Percentiles rank a stretch among this genome's conserved stretches.
phyloP scores from a whole-genome alignment of 2,113 vertebrate species.

The Mesembrinibis cayennensis region DNA sequence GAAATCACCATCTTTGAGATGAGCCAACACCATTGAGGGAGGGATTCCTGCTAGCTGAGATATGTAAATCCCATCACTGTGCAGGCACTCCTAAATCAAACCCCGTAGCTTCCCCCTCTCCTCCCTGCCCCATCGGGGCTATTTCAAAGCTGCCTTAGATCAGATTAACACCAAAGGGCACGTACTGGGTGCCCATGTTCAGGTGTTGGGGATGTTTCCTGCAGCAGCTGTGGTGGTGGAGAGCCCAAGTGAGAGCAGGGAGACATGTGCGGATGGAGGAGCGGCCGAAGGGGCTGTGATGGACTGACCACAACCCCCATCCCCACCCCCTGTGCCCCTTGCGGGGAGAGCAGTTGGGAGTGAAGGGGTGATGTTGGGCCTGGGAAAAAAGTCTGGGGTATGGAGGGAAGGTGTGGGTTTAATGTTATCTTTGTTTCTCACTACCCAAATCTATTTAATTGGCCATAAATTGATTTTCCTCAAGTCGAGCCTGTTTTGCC shows the following conservation, averaged over 20 bases:
- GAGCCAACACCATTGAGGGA: too few relatives aligned
- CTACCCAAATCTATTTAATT: background rate
- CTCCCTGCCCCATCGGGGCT: too few relatives aligned
- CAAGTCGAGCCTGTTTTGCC: background rate
- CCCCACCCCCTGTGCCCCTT: background rate
- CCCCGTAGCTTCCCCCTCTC: too few relatives aligned
- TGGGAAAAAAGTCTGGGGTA: background rate
- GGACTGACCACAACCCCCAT: accelerated
- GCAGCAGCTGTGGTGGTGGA: background rate
- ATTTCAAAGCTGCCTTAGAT: background rate
- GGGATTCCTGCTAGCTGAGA: too few relatives aligned
- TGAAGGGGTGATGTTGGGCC: accelerated
- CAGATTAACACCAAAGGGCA: background rate
- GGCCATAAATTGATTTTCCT: background rate
- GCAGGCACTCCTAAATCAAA: too few relatives aligned
- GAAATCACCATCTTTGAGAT: too few relatives aligned
- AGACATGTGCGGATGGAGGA: background rate
- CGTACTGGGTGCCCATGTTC: background rate
- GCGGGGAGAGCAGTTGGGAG: accelerated
- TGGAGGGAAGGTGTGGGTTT: background rate
- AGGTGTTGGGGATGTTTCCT: background rate
- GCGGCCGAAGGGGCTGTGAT: background rate
- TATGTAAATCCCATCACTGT: too few relatives aligned
- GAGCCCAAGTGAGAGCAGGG: background rate
- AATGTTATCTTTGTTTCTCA: background rate